phyloP scores from a whole-genome alignment of 2,888 invertebrate genomes.

The Napeogenes sylphis region DNA sequence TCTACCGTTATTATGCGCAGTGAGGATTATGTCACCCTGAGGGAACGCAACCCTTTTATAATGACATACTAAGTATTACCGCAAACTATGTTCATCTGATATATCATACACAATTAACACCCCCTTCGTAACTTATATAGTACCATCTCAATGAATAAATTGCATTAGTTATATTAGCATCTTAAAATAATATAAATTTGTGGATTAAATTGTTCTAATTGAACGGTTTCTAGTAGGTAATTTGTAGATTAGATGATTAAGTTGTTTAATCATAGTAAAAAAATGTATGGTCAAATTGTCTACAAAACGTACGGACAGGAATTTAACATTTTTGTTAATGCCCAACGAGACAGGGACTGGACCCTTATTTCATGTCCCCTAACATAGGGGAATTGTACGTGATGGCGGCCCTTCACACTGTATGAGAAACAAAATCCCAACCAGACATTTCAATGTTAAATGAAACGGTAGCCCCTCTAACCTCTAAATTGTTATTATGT shows the following conservation, averaged over 20 bases:
- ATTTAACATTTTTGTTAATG: conserved; percentile 35
- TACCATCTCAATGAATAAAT: no score
- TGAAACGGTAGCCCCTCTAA: not conserved
- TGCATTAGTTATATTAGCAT: no score
- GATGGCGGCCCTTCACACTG: conserved; percentile 16
- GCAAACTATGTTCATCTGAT: conserved; percentile 1
- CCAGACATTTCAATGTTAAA: conserved; percentile 13
- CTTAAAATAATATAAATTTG: no score
- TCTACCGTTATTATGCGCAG: conserved; percentile 7
- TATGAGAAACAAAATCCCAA: conserved; percentile 10
- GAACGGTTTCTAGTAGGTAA: no score
- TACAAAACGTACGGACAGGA: conserved; percentile 8
- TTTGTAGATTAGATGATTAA: no score
- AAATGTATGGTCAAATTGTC: no score
- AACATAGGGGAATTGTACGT: conserved; percentile 19
- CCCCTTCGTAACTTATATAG: no score
- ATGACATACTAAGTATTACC: conserved; percentile 3
- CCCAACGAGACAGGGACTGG: conserved; percentile 45
- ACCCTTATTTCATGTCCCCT: conserved; percentile 46
- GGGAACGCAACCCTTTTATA: conserved; percentile 3
- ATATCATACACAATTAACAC: not conserved
- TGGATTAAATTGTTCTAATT: no score
- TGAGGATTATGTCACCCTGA: conserved; percentile 2
- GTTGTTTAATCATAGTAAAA: no score
- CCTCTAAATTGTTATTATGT: conserved; percentile 2